Percentiles rank a stretch among this genome's conserved stretches.
Conservation (phyloP, 1,140 invertebrate genomes). For the Drosophila arizonae region DNA sequence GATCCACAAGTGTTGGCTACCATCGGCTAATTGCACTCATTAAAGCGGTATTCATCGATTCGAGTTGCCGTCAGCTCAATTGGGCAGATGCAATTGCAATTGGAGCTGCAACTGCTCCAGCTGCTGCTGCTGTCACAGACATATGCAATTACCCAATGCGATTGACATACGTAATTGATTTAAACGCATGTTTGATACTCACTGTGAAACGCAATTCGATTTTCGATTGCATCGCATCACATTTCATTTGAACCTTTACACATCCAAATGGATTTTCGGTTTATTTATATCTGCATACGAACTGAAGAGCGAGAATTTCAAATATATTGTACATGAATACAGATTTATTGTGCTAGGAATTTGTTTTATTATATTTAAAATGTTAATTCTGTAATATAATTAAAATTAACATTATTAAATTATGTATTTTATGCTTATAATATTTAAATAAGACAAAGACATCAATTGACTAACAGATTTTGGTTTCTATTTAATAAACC, state of each 20-base stretch:
- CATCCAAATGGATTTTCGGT: background rate
- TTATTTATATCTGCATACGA: background rate
- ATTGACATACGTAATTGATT: slow-evolving; percentile 57
- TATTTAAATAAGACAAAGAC: too few relatives aligned
- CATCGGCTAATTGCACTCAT: slow-evolving; percentile 58
- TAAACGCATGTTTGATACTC: slow-evolving; percentile 32
- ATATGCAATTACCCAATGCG: slow-evolving; percentile 1
- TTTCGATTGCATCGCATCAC: slow-evolving; percentile 22
- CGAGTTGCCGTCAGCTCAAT: slow-evolving; percentile 5
- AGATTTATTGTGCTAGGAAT: too few relatives aligned
- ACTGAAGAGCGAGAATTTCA: too few relatives aligned
- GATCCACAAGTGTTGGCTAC: background rate
- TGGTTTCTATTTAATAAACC: too few relatives aligned
- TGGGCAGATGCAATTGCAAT: slow-evolving; percentile 7
- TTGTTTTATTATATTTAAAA: too few relatives aligned
- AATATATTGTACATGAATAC: too few relatives aligned
- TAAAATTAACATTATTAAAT: too few relatives aligned
- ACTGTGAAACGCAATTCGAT: slow-evolving; percentile 23
- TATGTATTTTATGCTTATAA: too few relatives aligned
- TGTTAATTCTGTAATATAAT: too few relatives aligned
- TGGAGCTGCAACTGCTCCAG: slow-evolving; percentile 10
- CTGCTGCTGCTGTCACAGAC: background rate
- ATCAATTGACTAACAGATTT: too few relatives aligned
- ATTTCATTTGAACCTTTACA: background rate
- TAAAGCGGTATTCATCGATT: slow-evolving; percentile 58